These are phyloP conservation scores for Tachypleus tridentatus DNA, from an alignment of 1,140 invertebrate species.

Conservation along the genomic window DNA sequence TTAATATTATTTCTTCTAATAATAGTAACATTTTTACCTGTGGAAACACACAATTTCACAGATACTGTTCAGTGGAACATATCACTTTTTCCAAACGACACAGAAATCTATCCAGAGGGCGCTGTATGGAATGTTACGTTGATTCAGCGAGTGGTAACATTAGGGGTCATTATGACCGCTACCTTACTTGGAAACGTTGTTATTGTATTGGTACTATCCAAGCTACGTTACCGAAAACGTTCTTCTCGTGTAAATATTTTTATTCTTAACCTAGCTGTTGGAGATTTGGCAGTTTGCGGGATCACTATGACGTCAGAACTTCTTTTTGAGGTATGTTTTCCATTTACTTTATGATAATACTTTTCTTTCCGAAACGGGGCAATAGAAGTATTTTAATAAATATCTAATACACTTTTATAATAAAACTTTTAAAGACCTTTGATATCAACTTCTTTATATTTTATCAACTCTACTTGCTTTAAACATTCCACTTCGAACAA, in stretches of 20 bases:
- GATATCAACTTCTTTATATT: no score
- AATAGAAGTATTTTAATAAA: no score
- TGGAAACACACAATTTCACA: no score
- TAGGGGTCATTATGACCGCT: slow-evolving; percentile 34
- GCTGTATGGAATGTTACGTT: slow-evolving; percentile 33
- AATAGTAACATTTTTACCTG: no score
- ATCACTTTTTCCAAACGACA: neutral
- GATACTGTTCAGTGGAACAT: no score
- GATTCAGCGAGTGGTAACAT: slow-evolving; percentile 34
- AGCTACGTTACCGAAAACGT: slow-evolving; percentile 31
- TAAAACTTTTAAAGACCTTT: no score
- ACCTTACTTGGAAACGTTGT: slow-evolving; percentile 36
- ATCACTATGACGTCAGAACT: slow-evolving; percentile 39
- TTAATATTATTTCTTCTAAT: no score
- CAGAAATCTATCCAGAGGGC: slow-evolving; percentile 10
- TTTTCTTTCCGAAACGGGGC: no score
- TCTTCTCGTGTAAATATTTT: slow-evolving; percentile 38
- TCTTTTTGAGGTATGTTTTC: slow-evolving; percentile 32
- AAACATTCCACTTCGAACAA: no score
- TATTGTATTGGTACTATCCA: slow-evolving; percentile 36
- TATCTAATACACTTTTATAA: no score
- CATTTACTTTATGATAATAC: neutral
- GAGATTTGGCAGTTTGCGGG: slow-evolving; percentile 35
- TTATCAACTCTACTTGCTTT: no score
- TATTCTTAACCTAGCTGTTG: slow-evolving; percentile 38